These are phyloP conservation scores for Mechanitis mazaeus DNA, from an alignment of 2,888 invertebrate genomes.

Conservation along the genomic window DNA sequence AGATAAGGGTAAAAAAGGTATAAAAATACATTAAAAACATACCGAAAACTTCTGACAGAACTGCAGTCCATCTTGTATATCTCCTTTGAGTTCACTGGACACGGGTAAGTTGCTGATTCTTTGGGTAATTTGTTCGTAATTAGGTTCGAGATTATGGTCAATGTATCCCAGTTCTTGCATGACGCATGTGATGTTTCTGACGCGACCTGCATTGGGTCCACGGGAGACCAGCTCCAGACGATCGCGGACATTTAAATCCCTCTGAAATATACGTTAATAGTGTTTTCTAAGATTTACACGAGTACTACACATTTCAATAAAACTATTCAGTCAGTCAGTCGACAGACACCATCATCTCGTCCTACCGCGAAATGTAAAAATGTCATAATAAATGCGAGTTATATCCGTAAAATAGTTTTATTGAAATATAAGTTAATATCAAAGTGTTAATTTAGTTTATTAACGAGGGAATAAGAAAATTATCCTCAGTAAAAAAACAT, in stretches of 20 bases:
- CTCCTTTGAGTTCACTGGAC: slow-evolving; percentile 77
- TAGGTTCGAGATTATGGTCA: slow-evolving; percentile 80
- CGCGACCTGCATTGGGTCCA: slow-evolving; percentile 64
- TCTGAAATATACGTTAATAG: slow-evolving; percentile 46
- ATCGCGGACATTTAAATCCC: slow-evolving; percentile 78
- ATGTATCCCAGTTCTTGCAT: slow-evolving; percentile 84
- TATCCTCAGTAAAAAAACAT: too few species aligned
- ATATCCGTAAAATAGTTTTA: too few species aligned
- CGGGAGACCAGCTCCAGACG: slow-evolving; percentile 77
- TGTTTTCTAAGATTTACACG: too few species aligned
- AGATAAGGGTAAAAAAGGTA: too few species aligned
- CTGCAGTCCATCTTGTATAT: slow-evolving; percentile 80
- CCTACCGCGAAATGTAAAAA: too few species aligned
- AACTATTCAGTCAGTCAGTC: too few species aligned
- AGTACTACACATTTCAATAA: too few species aligned
- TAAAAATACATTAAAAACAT: slow-evolving; percentile 21
- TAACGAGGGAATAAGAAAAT: too few species aligned
- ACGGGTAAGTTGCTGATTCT: slow-evolving; percentile 79
- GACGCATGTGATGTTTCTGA: slow-evolving; percentile 81
- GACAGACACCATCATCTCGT: too few species aligned
- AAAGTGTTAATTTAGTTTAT: too few species aligned
- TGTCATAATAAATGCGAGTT: too few species aligned
- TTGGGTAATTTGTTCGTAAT: slow-evolving; percentile 79
- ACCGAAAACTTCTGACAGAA: slow-evolving; percentile 84
- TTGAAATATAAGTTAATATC: slow-evolving; percentile 35